Evolutionary conservation across 2,113 vertebrate genomes (phyloP).

Genomic region (Tyto alba): DNA sequence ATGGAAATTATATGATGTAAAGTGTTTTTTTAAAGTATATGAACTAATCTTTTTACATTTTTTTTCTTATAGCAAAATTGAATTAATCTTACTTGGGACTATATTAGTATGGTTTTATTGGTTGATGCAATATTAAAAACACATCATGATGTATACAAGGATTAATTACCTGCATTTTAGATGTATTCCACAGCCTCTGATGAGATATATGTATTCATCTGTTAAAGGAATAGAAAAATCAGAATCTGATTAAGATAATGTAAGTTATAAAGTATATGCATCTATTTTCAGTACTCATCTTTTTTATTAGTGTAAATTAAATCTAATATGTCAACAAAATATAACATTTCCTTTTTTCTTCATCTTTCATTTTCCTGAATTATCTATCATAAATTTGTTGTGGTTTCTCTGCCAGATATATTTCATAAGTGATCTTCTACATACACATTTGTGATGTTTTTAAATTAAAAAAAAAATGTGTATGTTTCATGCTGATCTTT

Average conservation of each 20-base stretch:
- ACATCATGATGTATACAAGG: neutral
- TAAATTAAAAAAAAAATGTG: neutral
- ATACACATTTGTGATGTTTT: neutral
- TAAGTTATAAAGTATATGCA: neutral
- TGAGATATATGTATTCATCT: neutral
- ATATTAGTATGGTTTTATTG: neutral
- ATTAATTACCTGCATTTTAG: neutral
- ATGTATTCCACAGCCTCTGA: neutral
- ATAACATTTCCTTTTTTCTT: neutral
- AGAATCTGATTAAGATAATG: neutral
- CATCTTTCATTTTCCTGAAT: constrained; percentile 11
- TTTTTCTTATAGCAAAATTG: neutral
- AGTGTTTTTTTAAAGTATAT: neutral
- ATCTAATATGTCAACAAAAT: neutral
- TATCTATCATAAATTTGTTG: neutral
- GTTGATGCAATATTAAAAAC: neutral
- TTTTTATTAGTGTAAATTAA: neutral
- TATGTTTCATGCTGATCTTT: neutral
- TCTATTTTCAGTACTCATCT: neutral
- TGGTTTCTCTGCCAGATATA: neutral
- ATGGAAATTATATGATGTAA: neutral
- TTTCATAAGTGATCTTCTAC: constrained; percentile 23
- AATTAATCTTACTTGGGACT: neutral
- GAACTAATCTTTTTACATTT: rapidly evolving
- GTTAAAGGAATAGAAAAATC: neutral